A percentile compares a stretch with the other conserved stretches of the same genome.
These are phyloP conservation scores for Rhagonycha lutea DNA, from an alignment of 2,888 invertebrate species.

Conservation along the genomic window DNA sequence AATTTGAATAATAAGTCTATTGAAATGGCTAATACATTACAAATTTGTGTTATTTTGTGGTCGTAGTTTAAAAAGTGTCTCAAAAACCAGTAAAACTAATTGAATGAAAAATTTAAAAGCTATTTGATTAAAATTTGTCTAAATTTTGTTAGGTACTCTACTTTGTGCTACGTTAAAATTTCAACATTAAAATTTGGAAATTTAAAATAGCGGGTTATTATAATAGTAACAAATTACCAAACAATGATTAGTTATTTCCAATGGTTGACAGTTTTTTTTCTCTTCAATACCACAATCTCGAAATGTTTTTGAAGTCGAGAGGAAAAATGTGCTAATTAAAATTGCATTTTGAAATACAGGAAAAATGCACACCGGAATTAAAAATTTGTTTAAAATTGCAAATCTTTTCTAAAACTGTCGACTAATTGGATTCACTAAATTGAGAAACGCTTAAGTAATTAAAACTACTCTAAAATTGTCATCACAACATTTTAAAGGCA, in stretches of 20 bases:
- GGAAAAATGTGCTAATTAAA: neutral
- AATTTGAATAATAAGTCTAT: neutral
- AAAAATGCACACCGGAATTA: neutral
- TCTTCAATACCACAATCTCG: neutral
- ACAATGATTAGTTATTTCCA: neutral
- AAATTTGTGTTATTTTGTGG: neutral
- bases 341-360: neutral
- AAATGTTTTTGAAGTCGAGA: neutral
- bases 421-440: neutral
- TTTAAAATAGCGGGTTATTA: neutral
- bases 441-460: slow-evolving; percentile 16
- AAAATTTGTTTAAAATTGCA: neutral
- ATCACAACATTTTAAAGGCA: slow-evolving; percentile 29
- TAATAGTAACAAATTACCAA: neutral
- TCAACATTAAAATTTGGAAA: neutral
- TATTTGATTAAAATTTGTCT: neutral
- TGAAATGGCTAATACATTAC: neutral
- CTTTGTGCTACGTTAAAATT: neutral
- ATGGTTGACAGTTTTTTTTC: neutral
- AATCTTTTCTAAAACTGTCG: neutral
- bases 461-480: slow-evolving; percentile 34
- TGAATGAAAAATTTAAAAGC: neutral
- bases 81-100: neutral
- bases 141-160: neutral
- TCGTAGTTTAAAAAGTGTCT: neutral